These are phyloP conservation scores for Drosophila grimshawi DNA, from an alignment of 1,140 invertebrate species.

Conservation along the genomic window DNA sequence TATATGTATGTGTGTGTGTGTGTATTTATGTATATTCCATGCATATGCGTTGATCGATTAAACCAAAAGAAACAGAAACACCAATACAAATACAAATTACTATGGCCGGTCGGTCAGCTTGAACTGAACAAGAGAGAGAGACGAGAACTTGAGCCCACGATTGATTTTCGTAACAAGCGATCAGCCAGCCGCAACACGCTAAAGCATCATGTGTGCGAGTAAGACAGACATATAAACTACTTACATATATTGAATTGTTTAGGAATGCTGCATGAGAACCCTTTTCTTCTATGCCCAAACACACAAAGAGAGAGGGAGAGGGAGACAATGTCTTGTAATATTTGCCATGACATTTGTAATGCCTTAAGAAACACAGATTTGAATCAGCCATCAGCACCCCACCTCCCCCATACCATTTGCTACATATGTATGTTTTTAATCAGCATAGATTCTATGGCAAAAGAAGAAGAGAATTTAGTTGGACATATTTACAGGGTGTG, in stretches of 20 bases:
- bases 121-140: slow-evolving; percentile 31
- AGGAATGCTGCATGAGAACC: slow-evolving; percentile 22
- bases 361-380: not conserved
- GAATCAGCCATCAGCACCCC: too few relatives aligned
- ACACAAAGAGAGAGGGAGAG: not conserved
- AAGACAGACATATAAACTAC: not conserved
- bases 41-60: slow-evolving; percentile 75
- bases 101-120: slow-evolving; percentile 35
- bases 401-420: too few relatives aligned
- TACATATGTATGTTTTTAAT: too few relatives aligned
- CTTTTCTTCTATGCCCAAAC: not conserved
- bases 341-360: not conserved
- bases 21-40: slow-evolving; percentile 14
- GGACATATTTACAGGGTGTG: not conserved
- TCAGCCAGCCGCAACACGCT: slow-evolving; percentile 18
- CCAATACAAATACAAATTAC: slow-evolving; percentile 52
- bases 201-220: slow-evolving; percentile 1
- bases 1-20: slow-evolving; percentile 19
- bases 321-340: not conserved
- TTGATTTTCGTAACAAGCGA: slow-evolving; percentile 33
- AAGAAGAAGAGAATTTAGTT: too few relatives aligned
- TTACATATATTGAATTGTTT: slow-evolving; percentile 1
- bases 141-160: slow-evolving; percentile 30
- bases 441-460: too few relatives aligned
- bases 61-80: slow-evolving; percentile 52